A percentile compares a stretch with the other conserved stretches of the same genome.
Evolutionary conservation across 2,113 vertebrate species (phyloP).

Genomic region (Astur gentilis): DNA sequence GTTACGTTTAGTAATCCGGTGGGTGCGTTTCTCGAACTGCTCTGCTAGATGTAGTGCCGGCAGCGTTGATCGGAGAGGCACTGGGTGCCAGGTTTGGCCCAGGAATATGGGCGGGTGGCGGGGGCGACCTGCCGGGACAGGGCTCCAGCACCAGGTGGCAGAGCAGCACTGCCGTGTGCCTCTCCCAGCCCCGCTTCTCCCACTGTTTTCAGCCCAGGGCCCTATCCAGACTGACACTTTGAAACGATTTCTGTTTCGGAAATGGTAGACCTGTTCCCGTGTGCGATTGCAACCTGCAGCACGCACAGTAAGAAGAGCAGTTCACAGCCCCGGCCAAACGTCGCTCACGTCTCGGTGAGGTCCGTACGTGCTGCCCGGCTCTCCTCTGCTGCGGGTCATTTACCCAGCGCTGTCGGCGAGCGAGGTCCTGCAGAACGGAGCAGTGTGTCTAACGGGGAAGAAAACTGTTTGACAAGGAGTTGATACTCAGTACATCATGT

Average conservation of each 20-base stretch:
- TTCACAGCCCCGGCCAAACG: background rate
- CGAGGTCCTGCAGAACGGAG: background rate
- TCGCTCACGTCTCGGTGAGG: accelerated
- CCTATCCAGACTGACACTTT: accelerated
- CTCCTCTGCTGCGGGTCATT: background rate
- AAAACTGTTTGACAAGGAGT: background rate
- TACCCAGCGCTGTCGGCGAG: accelerated
- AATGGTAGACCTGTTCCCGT: background rate
- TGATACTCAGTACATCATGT: background rate
- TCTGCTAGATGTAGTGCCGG: accelerated
- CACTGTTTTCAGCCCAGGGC: accelerated
- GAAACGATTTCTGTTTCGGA: background rate
- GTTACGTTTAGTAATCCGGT: accelerated
- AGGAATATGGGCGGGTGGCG: accelerated
- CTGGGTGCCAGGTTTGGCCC: background rate
- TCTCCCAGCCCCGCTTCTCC: background rate
- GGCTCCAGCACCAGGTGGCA: slow-evolving; percentile 29
- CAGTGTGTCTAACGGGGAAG: accelerated
- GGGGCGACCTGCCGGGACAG: background rate
- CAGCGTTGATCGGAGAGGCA: accelerated
- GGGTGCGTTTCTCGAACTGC: accelerated
- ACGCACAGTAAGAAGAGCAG: background rate
- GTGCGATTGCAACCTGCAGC: background rate
- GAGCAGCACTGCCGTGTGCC: background rate
- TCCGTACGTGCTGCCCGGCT: accelerated